Evolutionary conservation across 1,140 invertebrate species (phyloP).

Genomic region (Paramacrobiotus metropolitanus): DNA sequence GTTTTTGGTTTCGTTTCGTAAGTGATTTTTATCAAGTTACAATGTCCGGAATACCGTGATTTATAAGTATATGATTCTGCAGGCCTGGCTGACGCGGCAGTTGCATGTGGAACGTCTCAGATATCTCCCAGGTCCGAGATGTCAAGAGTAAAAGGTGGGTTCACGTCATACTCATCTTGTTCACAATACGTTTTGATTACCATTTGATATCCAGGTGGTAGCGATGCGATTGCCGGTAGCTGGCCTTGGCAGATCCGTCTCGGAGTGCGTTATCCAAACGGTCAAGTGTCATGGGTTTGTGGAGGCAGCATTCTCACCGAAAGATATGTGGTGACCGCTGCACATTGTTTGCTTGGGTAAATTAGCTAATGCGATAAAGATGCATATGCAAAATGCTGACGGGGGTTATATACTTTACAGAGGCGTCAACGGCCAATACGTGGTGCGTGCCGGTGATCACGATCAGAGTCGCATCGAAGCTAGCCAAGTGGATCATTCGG

Average conservation of each 20-base stretch:
- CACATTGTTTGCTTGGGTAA: neutral
- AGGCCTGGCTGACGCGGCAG: too few relatives aligned
- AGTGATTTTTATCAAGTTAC: too few relatives aligned
- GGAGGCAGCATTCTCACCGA: neutral
- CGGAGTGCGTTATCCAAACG: neutral
- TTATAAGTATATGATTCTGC: too few relatives aligned
- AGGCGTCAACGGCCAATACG: neutral
- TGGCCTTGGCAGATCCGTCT: slow-evolving; percentile 1
- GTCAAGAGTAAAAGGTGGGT: too few relatives aligned
- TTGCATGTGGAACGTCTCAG: too few relatives aligned
- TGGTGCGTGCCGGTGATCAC: neutral
- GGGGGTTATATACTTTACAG: neutral
- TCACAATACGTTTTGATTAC: too few relatives aligned
- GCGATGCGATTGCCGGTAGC: neutral
- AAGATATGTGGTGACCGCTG: neutral
- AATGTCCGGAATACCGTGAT: too few relatives aligned
- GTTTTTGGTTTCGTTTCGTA: too few relatives aligned
- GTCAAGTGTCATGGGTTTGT: neutral
- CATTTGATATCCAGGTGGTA: neutral
- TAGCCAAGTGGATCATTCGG: neutral
- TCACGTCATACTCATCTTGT: too few relatives aligned
- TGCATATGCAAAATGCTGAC: too few relatives aligned
- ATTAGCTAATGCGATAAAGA: neutral
- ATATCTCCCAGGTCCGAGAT: too few relatives aligned
- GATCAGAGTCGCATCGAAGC: neutral